Base-by-base conservation (phyloP, 2,888 invertebrate genomes). In the Ptychoptera contaminata region DNA sequence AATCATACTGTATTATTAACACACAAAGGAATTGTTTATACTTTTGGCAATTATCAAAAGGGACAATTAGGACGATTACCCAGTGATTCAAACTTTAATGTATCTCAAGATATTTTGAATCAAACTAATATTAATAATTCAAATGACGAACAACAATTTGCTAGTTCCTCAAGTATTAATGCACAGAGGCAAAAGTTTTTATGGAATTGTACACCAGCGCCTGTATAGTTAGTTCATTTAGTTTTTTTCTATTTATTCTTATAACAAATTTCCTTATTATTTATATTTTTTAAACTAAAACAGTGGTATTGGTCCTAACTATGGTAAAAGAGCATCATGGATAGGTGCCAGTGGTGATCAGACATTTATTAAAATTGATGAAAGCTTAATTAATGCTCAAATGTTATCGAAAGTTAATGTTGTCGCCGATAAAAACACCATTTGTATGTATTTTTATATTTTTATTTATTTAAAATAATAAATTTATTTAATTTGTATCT, bases 321-420 rank as follows among this genome's bases (percentile, higher is more conserved):
- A 82, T 67, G 86, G 92, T 0, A 78, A 90, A 52, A 76, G 85
- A 55, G 96, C 91, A 0, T 87, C 88, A 1, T 93, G 92, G 91
- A 76, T 96, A 12, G 84, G 87, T 1, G 93, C 94, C 5, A 86
- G 88, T n/a, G 93, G 91, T 0, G 96, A 97, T 68, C 88, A 91
- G 65, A 97, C 96, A 2, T 92, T 87, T 59, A 73, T 94, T 41
- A 87, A 87, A 63, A 79, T 93, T 44, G 91, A 93, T 52, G 92
- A 94, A 63, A 81, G 83, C 2, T 70, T 92, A n/a, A 87, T 96
- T 50, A 93, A 92, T 62, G 82, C 88, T 0, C 82, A 87, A 51
- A 87, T 85, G 56, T 72, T 96, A 46, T 77, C 85, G 39, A 82
- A 84, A 55, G 84, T 92, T 23, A 87, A 85, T 45, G 84, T 94